Evolutionary conservation across 2,888 invertebrate genomes (phyloP).

Genomic region (Bruchidius siliquastri): DNA sequence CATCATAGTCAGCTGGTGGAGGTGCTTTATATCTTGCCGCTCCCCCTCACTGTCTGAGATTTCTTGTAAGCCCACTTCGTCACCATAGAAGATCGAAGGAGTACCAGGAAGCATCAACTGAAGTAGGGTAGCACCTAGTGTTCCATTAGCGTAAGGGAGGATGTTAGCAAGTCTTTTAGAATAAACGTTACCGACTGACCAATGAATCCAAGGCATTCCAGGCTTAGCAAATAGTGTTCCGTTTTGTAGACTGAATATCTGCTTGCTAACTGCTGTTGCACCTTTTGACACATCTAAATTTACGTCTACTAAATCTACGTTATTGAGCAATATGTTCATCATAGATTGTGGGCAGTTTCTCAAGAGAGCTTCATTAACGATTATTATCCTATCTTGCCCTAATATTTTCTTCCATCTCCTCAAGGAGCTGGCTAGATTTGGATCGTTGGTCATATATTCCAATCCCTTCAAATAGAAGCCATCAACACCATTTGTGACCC

Average conservation of each 20-base stretch:
- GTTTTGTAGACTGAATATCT: slow-evolving; percentile 55
- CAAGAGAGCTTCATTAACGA: slow-evolving; percentile 59
- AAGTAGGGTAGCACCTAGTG: slow-evolving; percentile 65
- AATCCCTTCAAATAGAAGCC: slow-evolving; percentile 85
- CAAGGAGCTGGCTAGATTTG: slow-evolving; percentile 55
- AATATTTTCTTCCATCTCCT: slow-evolving; percentile 66
- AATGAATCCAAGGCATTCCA: slow-evolving; percentile 72
- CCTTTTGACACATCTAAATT: slow-evolving; percentile 58
- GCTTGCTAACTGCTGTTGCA: slow-evolving; percentile 54
- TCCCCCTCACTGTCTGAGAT: slow-evolving; percentile 55
- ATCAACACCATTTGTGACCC: slow-evolving; percentile 75
- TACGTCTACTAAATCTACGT: slow-evolving; percentile 70
- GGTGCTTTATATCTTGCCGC: slow-evolving; percentile 55
- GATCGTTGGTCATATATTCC: slow-evolving; percentile 60
- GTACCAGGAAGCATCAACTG: slow-evolving; percentile 83
- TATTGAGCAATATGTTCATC: slow-evolving; percentile 58
- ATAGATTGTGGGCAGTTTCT: slow-evolving; percentile 48
- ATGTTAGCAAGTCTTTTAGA: slow-evolving; percentile 57
- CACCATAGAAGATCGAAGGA: slow-evolving; percentile 84
- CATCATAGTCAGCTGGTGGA: slow-evolving; percentile 70
- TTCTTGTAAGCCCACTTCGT: slow-evolving; percentile 74
- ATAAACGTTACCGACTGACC: slow-evolving; percentile 68
- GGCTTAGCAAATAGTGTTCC: slow-evolving; percentile 57
- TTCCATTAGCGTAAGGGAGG: slow-evolving; percentile 56
- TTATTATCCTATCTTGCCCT: slow-evolving; percentile 60